These are phyloP conservation scores for Tylochromis polylepis DNA, from an alignment of 2,113 vertebrate species.

Conservation along the genomic window DNA sequence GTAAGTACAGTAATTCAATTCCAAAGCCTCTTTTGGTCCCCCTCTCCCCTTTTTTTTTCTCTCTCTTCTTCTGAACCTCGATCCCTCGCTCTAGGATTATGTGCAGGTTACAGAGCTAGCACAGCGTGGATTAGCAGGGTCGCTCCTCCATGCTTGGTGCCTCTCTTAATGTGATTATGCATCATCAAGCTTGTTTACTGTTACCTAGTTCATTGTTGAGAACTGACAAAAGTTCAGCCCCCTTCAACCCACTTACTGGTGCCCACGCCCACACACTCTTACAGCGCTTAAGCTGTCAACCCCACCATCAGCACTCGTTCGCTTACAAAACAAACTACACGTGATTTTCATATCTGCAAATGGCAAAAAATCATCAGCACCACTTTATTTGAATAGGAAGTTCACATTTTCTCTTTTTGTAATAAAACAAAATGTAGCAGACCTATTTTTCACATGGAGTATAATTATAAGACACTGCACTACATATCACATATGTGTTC, in stretches of 20 bases:
- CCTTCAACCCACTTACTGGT: constrained; percentile 55
- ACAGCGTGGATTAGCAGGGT: constrained; percentile 78
- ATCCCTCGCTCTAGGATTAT: constrained; percentile 79
- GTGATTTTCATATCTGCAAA: not conserved
- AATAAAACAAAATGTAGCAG: not conserved
- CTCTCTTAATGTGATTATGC: constrained; percentile 89
- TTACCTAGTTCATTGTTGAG: constrained; percentile 69
- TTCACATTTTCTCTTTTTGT: not conserved
- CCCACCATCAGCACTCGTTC: not conserved
- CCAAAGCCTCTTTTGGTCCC: constrained; percentile 68
- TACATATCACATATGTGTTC: constrained; percentile 15
- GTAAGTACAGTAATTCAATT: constrained; percentile 79
- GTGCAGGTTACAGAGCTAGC: constrained; percentile 81
- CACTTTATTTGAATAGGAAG: not conserved
- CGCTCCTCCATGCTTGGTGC: constrained; percentile 81
- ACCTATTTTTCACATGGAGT: not conserved
- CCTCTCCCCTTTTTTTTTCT: constrained; percentile 15
- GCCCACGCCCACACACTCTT: constrained; percentile 64
- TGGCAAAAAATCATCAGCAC: not conserved
- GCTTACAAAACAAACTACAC: constrained; percentile 14
- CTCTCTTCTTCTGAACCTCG: constrained; percentile 27
- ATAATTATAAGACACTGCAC: not conserved
- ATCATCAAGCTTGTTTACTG: constrained; percentile 93
- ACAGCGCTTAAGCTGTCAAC: constrained; percentile 48
- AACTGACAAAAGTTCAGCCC: constrained; percentile 73